Evolutionary conservation across 2,797 vertebrate species (phyloP).

Genomic region (Thalassophryne amazonica): DNA sequence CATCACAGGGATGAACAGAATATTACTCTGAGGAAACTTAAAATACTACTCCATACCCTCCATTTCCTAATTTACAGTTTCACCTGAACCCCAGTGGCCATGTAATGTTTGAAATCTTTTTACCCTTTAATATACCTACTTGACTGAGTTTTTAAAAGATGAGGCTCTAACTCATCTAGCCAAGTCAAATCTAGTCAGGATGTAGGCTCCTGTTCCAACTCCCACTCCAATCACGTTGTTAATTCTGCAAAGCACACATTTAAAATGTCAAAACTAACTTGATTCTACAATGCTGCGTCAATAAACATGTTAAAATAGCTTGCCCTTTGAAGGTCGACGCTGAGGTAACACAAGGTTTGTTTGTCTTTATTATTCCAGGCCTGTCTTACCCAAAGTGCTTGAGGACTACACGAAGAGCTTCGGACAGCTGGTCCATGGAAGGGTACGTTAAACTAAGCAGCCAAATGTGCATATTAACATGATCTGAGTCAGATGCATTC

Average conservation of each 20-base stretch:
- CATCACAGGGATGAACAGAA: too few relatives aligned
- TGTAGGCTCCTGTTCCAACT: slow-evolving; percentile 90
- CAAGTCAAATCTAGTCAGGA: slow-evolving; percentile 92
- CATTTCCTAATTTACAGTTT: too few relatives aligned
- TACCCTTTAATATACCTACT: too few relatives aligned
- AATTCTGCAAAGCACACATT: slow-evolving; percentile 71
- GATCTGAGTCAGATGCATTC: neutral
- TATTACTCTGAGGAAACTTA: too few relatives aligned
- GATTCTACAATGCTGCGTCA: neutral
- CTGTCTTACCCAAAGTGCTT: slow-evolving; percentile 89
- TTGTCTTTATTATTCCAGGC: too few relatives aligned
- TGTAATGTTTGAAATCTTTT: too few relatives aligned
- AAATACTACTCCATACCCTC: too few relatives aligned
- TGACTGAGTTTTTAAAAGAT: too few relatives aligned
- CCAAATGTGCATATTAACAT: slow-evolving; percentile 10
- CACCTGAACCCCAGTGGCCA: too few relatives aligned
- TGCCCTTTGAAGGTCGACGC: neutral
- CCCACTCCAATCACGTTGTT: slow-evolving; percentile 90
- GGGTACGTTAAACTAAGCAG: slow-evolving; percentile 86
- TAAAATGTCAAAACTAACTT: neutral
- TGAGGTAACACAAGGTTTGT: too few relatives aligned
- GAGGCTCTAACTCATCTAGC: too few relatives aligned
- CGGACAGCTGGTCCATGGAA: slow-evolving; percentile 93
- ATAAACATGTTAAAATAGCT: neutral
- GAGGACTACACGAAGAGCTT: slow-evolving; percentile 85